A percentile compares a stretch with the other conserved stretches of the same genome.
Evolutionary conservation across 2,888 invertebrate genomes (phyloP).

Genomic region (Dorcus hopei): DNA sequence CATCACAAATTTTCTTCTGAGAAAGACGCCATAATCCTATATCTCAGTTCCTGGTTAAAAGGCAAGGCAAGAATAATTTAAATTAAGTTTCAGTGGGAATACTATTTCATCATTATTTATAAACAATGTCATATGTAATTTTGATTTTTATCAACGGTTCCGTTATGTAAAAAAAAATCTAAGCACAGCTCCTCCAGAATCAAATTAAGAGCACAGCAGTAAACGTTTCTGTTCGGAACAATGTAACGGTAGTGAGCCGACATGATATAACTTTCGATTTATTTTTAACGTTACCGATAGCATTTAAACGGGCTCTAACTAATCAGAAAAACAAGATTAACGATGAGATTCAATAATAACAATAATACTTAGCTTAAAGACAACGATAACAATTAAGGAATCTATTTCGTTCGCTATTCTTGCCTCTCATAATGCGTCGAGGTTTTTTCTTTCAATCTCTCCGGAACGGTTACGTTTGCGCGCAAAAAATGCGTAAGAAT

Average conservation of each 20-base stretch:
- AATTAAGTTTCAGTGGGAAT: no score
- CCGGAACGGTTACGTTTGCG: background rate
- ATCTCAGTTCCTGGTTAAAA: no score
- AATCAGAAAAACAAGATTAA: conserved; percentile 12
- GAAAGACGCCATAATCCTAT: no score
- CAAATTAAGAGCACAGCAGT: background rate
- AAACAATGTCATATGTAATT: no score
- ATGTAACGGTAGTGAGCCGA: background rate
- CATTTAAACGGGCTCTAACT: conserved; percentile 3
- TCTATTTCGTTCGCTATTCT: background rate
- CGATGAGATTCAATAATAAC: conserved; percentile 27
- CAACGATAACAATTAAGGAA: conserved; percentile 24
- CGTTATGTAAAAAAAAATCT: no score
- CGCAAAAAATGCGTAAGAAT: no score
- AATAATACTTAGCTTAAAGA: conserved; percentile 24
- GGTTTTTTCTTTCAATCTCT: background rate
- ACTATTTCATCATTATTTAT: no score
- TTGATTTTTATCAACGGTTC: no score
- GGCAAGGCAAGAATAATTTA: no score
- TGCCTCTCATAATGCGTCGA: background rate
- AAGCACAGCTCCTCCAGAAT: no score
- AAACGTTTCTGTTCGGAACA: background rate
- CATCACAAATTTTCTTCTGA: no score
- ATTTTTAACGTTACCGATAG: background rate
- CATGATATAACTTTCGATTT: background rate